Base-by-base conservation (phyloP, 2,113 vertebrate genomes). In the Tragelaphus imberbis region DNA sequence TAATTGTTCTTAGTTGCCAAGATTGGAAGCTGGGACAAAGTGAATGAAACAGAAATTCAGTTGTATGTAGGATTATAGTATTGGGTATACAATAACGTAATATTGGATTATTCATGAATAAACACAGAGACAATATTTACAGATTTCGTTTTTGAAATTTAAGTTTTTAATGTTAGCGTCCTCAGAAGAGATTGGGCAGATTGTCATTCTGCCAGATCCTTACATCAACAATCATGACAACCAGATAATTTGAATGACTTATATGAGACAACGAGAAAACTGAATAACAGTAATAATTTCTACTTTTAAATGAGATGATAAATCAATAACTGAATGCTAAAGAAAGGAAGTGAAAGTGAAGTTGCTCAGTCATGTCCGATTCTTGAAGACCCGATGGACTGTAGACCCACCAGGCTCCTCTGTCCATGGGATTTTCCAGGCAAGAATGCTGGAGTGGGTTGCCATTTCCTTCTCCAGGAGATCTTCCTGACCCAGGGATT, bases 311-410 rank as follows among this genome's bases (percentile, higher is more conserved):
- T 33, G 23, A 75, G 25, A 40, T 44, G 36, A 55, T 13, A 77
- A 30, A 36, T 84, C 88, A 84, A 25, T 63, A 49, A 84, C n/a
- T 88, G 59, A 56, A 63, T 75, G 17, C 68, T 75, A 55, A 84
- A 88, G 40, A 40, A 71, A 71, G 68, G n/a, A 71, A 40, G 19
- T 71, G n/a, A 71, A 71, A 71, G 10, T 71, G 19, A 40, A 40
- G 19, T 12, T 40, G 10, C 68, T 40, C 19, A 71, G 5, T 40
- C 2, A 0, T 23, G 19, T 71, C n/a, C 1, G 0, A 71, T 19
- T 71, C n/a, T 71, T 23, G n/a, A 36, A 0, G 5, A 71, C 19
- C 5, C n/a, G 10, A 23, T 40, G 68, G 68, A 40, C 68, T 71
- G n/a, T 71, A 71, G 68, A n/a, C 10, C 68, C 12, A 40, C 19